These are phyloP conservation scores for Vireo griseus DNA, from an alignment of 2,797 vertebrate species.

Conservation along the genomic window DNA sequence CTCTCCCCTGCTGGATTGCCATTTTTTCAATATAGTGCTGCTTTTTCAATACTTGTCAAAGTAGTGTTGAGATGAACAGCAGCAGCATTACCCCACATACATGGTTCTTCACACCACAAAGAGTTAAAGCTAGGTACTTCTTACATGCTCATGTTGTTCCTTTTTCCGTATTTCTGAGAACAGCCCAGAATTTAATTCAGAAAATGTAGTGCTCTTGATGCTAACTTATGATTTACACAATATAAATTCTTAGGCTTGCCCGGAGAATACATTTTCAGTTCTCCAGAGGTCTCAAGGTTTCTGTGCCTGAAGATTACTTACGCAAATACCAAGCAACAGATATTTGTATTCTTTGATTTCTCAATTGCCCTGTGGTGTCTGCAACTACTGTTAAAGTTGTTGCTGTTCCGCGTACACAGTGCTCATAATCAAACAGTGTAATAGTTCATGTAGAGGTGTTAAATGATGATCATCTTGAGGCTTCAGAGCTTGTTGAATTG, in stretches of 20 bases:
- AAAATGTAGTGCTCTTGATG: not conserved
- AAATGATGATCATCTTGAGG: not conserved
- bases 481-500: not conserved
- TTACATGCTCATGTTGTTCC: not conserved
- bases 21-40: not conserved
- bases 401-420: not conserved
- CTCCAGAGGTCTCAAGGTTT: not conserved
- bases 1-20: not conserved
- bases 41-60: not conserved
- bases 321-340: not conserved
- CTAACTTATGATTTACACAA: accelerated
- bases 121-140: not conserved
- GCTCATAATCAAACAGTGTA: not conserved
- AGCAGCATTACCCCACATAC: not conserved
- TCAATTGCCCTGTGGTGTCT: not conserved
- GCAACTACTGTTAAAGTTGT: not conserved
- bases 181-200: not conserved
- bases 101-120: accelerated
- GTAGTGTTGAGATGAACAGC: not conserved
- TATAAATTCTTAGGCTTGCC: not conserved
- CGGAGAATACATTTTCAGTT: not conserved
- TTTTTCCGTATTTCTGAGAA: not conserved
- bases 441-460: not conserved
- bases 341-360: not conserved
- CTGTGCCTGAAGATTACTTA: not conserved